Evolutionary conservation across 1,140 invertebrate genomes (phyloP).

Genomic region (Drosophila sp.): DNA sequence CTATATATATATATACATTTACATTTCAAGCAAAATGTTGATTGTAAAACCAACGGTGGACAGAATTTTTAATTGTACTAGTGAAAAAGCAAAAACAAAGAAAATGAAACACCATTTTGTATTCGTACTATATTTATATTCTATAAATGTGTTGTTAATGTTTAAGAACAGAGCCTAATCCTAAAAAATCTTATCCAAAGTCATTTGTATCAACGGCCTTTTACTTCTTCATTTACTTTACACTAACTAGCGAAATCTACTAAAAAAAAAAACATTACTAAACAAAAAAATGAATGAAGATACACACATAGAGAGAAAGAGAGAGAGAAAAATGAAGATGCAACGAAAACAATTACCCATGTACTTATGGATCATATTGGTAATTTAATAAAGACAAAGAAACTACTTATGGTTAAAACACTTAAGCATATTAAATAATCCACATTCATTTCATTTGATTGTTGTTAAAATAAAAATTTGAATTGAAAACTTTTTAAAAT

Average conservation of each 20-base stretch:
- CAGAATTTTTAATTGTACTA: constrained; percentile 81
- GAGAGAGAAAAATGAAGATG: constrained; percentile 30
- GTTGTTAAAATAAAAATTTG: constrained; percentile 73
- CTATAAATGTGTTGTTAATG: constrained; percentile 71
- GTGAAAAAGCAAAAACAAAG: constrained; percentile 7
- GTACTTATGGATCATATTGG: constrained; percentile 73
- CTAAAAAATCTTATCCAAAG: constrained; percentile 69
- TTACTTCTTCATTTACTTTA: constrained; percentile 77
- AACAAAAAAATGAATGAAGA: not conserved
- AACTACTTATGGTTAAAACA: constrained; percentile 72
- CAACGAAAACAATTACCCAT: constrained; percentile 78
- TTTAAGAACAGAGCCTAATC: constrained; percentile 66
- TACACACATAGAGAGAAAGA: constrained; percentile 31
- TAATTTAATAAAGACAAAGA: constrained; percentile 51
- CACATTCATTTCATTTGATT: constrained; percentile 78
- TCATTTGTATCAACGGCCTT: constrained; percentile 79
- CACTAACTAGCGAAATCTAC: constrained; percentile 35
- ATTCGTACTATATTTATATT: constrained; percentile 59
- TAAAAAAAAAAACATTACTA: constrained; percentile 4
- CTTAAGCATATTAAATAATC: constrained; percentile 76
- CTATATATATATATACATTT: constrained; percentile 37
- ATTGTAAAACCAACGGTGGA: constrained; percentile 78
- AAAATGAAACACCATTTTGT: constrained; percentile 69
- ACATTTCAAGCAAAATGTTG: constrained; percentile 72
- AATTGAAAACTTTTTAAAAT: constrained; percentile 14